phyloP scores from a whole-genome alignment of 1,140 invertebrate species.

The Lepidurus arcticus region DNA sequence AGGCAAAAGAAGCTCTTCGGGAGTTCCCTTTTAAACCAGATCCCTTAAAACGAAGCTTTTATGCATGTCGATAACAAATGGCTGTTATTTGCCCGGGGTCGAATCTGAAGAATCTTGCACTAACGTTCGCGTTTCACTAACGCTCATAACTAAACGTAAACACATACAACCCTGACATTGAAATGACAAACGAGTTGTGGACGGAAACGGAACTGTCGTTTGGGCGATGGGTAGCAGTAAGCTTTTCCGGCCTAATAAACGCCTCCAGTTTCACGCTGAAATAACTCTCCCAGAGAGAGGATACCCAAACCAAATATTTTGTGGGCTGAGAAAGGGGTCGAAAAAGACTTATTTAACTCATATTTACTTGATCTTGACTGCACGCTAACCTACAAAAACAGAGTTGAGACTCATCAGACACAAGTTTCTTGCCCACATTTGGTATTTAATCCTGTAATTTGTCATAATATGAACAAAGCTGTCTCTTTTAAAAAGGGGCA shows the following conservation, averaged over 20 bases:
- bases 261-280: not conserved
- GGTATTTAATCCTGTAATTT: no score
- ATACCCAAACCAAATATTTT: not conserved
- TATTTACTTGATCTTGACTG: no score
- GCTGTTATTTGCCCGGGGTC: not conserved
- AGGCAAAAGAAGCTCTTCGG: not conserved
- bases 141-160: not conserved
- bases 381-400: no score
- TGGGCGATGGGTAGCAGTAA: not conserved
- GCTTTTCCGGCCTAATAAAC: not conserved
- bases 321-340: no score
- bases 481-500: no score
- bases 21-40: not conserved
- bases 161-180: slow-evolving; percentile 9
- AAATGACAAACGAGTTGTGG: slow-evolving; percentile 18
- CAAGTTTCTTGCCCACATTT: no score
- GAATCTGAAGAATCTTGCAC: not conserved
- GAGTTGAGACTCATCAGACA: no score
- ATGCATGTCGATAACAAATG: not conserved
- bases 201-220: not conserved
- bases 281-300: not conserved
- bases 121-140: not conserved
- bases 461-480: no score
- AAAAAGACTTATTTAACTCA: no score
- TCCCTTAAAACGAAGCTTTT: not conserved